A percentile compares a stretch with the other conserved stretches of the same genome.
Evolutionary conservation across 2,888 invertebrate genomes (phyloP).

Genomic region (Bellardia bayeri): DNA sequence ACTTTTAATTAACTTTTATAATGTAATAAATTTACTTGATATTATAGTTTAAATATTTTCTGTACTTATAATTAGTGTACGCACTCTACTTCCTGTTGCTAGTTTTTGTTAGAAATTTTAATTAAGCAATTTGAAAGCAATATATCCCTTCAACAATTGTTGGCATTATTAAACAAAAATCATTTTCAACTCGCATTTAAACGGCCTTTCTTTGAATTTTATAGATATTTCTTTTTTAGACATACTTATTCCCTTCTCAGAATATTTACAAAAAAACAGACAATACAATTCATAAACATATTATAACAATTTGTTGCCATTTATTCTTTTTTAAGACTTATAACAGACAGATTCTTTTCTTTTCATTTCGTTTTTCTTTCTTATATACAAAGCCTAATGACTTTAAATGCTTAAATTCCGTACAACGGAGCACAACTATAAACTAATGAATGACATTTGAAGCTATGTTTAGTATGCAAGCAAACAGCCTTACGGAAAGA

Average conservation of each 20-base stretch:
- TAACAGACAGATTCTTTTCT: background rate
- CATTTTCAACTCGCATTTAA: background rate
- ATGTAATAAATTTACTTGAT: too few species aligned
- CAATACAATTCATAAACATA: slow-evolving; percentile 46
- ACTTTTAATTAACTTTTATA: too few species aligned
- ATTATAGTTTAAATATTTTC: background rate
- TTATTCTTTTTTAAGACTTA: background rate
- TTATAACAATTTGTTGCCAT: slow-evolving; percentile 28
- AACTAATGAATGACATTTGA: slow-evolving; percentile 62
- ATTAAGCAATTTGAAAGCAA: background rate
- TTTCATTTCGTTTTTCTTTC: background rate
- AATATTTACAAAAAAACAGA: slow-evolving; percentile 14
- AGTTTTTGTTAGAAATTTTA: background rate
- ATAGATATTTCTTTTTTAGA: background rate
- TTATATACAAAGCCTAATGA: slow-evolving; percentile 21
- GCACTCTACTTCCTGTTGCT: slow-evolving; percentile 12
- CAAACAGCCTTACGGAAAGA: background rate
- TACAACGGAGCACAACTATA: slow-evolving; percentile 21
- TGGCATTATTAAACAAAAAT: slow-evolving; percentile 10
- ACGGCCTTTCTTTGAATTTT: background rate
- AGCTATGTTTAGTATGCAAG: slow-evolving; percentile 66
- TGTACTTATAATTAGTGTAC: background rate
- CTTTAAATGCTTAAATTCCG: slow-evolving; percentile 29
- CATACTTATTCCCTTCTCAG: too few species aligned
- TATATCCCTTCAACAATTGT: slow-evolving; percentile 11